Base-by-base conservation (phyloP, 1,140 invertebrate species). In the Tetramorium parvispinum region DNA sequence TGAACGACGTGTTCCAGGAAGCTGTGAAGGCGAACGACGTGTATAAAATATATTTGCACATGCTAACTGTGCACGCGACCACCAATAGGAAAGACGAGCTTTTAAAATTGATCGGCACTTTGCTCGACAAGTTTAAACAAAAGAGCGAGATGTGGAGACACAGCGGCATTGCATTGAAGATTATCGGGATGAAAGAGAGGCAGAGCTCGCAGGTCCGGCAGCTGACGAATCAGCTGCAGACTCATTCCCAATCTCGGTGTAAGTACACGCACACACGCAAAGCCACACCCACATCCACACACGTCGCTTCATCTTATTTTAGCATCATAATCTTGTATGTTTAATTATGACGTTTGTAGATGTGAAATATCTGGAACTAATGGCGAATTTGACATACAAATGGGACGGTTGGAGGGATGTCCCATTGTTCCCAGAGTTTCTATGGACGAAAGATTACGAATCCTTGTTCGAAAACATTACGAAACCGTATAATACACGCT, bases 331-430 rank as follows among this genome's bases (percentile, higher is more conserved):
- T 68, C 11, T 7, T 46, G 21, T 65, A n/a, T 61, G 1, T 43
- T 66, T 66, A 66, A 68, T 1, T 66, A 13, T 66, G 27, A 27
- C 6, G 4, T 37, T 83, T 81, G 1, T 95, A 99, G 98, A 99
- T 96, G 96, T 99, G 2, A 96, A 97, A 71, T 95, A 98, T n/a
- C 97, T 99, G 66, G 96, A 97, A 0, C 97, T 97, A 91, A 99
- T 99, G 96, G 99, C 98, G 0, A 96, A 98, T 85, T 93, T 99
- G 92, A 99, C 99, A 95, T 97, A 98, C 78, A 96, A 96, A 87
- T 96, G 92, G 98, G 98, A n/a, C n/a, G n/a, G n/a, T n/a, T n/a
- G n/a, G n/a, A n/a, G n/a, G n/a, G n/a, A n/a, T n/a, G n/a, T n/a
- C n/a, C n/a, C n/a, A n/a, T n/a, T n/a, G n/a, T n/a, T n/a, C n/a